Evolutionary conservation across 2,113 vertebrate genomes (phyloP).

Genomic region (Amphiprion percula): DNA sequence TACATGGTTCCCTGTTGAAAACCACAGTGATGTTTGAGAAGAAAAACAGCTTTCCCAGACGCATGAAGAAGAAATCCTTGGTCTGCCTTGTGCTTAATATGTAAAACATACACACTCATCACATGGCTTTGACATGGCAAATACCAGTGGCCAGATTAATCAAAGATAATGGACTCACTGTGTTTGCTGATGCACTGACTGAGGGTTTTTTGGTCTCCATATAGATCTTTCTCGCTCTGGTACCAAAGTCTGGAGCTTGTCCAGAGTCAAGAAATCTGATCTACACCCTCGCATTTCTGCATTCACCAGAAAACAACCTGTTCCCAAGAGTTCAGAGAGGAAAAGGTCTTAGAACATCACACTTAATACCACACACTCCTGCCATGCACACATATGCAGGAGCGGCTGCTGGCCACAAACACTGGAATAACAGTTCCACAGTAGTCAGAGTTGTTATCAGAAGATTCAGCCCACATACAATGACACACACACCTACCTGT

Average conservation of each 20-base stretch:
- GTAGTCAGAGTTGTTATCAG: slow-evolving; percentile 25
- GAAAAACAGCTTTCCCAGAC: slow-evolving; percentile 46
- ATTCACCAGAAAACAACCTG: slow-evolving; percentile 51
- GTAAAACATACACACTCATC: slow-evolving; percentile 78
- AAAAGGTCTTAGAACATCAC: slow-evolving; percentile 55
- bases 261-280: slow-evolving; percentile 79
- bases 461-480: slow-evolving; percentile 17
- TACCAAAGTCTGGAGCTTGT: slow-evolving; percentile 65
- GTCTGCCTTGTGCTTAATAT: slow-evolving; percentile 75
- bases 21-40: slow-evolving; percentile 34
- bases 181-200: slow-evolving; percentile 36
- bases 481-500: not conserved
- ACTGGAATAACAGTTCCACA: slow-evolving; percentile 10
- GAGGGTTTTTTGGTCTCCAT: slow-evolving; percentile 45
- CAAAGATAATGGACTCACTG: slow-evolving; percentile 72
- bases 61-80: slow-evolving; percentile 64
- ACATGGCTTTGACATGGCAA: slow-evolving; percentile 60
- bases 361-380: slow-evolving; percentile 43
- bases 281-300: slow-evolving; percentile 58
- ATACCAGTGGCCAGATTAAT: slow-evolving; percentile 75
- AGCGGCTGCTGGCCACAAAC: not conserved
- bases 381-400: slow-evolving; percentile 18
- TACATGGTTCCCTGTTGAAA: slow-evolving; percentile 42
- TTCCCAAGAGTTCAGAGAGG: slow-evolving; percentile 56
- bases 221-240: slow-evolving; percentile 51